These are phyloP conservation scores for Myrmecobius fasciatus DNA, from an alignment of 2,113 vertebrate species.

Conservation along the genomic window DNA sequence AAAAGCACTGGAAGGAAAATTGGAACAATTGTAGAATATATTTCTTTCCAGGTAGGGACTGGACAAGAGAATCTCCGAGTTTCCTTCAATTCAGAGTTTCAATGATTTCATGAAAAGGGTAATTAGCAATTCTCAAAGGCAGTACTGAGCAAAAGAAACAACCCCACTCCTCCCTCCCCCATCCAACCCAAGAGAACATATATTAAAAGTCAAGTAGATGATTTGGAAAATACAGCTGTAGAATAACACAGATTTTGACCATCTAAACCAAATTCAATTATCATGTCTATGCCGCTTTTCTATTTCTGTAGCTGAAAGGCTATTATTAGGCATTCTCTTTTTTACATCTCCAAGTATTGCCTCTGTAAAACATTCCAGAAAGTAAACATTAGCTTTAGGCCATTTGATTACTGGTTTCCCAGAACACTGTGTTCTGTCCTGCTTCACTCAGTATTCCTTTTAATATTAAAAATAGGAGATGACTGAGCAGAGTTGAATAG, in stretches of 20 bases:
- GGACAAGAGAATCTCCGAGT: background rate
- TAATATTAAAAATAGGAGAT: conserved; percentile 76
- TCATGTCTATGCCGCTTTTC: conserved; percentile 85
- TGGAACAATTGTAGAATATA: background rate
- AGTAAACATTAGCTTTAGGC: conserved; percentile 87
- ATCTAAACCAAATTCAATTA: conserved; percentile 88
- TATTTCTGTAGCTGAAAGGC: conserved; percentile 86
- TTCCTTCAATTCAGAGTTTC: background rate
- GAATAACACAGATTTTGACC: conserved; percentile 86
- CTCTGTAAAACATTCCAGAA: conserved; percentile 86
- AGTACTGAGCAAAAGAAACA: conserved; percentile 77
- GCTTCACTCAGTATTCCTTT: conserved; percentile 81
- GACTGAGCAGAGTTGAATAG: conserved; percentile 75
- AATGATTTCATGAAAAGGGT: conserved; percentile 8
- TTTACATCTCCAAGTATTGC: conserved; percentile 84
- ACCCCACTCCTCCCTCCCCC: conserved; percentile 4
- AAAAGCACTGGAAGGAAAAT: background rate
- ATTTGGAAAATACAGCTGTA: conserved; percentile 88
- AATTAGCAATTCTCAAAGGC: conserved; percentile 70
- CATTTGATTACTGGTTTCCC: conserved; percentile 86
- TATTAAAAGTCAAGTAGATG: conserved; percentile 78
- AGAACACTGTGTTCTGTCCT: conserved; percentile 85
- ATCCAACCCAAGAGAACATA: conserved; percentile 36
- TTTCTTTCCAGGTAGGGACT: background rate
- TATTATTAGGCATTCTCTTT: conserved; percentile 86